Evolutionary conservation across 2,888 invertebrate species (phyloP).

Genomic region (Hydroisotoma schaefferi): DNA sequence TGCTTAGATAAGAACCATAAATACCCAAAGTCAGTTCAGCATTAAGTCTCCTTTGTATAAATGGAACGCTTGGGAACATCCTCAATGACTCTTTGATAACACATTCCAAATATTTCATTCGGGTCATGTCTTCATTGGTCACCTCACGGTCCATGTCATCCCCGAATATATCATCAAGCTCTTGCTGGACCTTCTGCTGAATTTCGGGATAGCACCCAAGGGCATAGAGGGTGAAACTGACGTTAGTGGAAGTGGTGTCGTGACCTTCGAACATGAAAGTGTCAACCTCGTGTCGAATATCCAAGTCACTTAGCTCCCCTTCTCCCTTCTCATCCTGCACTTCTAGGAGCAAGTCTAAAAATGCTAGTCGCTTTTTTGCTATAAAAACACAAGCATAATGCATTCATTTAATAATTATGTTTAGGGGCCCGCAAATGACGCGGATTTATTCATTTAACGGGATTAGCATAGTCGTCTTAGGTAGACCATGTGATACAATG

Average conservation of each 20-base stretch:
- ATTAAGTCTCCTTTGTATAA: slow-evolving; percentile 49
- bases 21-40: too few species aligned
- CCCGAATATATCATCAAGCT: slow-evolving; percentile 55
- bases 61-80: slow-evolving; percentile 52
- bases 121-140: slow-evolving; percentile 53
- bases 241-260: slow-evolving; percentile 46
- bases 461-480: too few species aligned
- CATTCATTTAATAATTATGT: not conserved
- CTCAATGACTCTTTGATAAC: slow-evolving; percentile 53
- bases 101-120: slow-evolving; percentile 51
- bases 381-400: not conserved
- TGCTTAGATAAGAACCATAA: too few species aligned
- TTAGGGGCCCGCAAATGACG: too few species aligned
- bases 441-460: not conserved
- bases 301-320: slow-evolving; percentile 50
- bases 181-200: slow-evolving; percentile 54
- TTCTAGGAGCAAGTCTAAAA: slow-evolving; percentile 58
- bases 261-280: slow-evolving; percentile 51
- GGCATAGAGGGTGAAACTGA: slow-evolving; percentile 44
- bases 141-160: slow-evolving; percentile 51
- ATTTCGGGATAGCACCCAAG: slow-evolving; percentile 43
- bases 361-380: slow-evolving; percentile 52
- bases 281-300: slow-evolving; percentile 53
- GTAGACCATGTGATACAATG: too few species aligned
- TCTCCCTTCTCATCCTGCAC: slow-evolving; percentile 53